Evolutionary conservation across 2,113 vertebrate genomes (phyloP).

Genomic region (Hippocampus guttulatus): DNA sequence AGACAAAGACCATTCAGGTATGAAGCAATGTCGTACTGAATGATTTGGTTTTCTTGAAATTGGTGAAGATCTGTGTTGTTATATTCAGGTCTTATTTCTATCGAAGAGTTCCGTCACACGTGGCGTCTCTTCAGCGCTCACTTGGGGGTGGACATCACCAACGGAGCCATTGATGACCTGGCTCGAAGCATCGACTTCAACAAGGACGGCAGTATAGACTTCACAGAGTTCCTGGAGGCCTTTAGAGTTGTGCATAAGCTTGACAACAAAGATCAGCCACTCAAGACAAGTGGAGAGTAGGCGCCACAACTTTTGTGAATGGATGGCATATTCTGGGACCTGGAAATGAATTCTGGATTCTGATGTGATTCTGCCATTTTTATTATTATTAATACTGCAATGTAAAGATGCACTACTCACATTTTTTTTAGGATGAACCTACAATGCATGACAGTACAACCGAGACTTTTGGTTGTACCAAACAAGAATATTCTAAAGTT

Average conservation of each 20-base stretch:
- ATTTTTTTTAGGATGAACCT: neutral
- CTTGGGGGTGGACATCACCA: constrained; percentile 70
- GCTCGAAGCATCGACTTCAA: constrained; percentile 88
- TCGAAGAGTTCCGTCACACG: constrained; percentile 87
- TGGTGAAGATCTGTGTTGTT: neutral
- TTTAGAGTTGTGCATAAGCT: constrained; percentile 89
- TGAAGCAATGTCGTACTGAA: neutral
- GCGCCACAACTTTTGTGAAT: neutral
- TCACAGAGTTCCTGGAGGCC: constrained; percentile 93
- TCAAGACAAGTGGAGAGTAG: constrained; percentile 24
- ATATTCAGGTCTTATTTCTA: constrained; percentile 84
- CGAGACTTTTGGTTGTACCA: too few species aligned
- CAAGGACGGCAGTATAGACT: constrained; percentile 94
- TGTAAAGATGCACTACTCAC: neutral
- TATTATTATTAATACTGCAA: neutral
- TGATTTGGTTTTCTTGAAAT: neutral
- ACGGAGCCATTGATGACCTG: constrained; percentile 80
- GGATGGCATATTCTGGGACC: neutral
- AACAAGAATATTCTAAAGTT: too few species aligned
- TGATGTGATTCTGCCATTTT: neutral
- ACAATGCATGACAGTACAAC: neutral
- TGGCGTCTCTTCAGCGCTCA: constrained; percentile 91
- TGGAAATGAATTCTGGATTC: neutral
- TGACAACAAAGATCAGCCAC: constrained; percentile 64
- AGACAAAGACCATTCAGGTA: constrained; percentile 92